Conservation (phyloP, 2,113 vertebrate genomes). For the Rousettus leschenaultii region DNA sequence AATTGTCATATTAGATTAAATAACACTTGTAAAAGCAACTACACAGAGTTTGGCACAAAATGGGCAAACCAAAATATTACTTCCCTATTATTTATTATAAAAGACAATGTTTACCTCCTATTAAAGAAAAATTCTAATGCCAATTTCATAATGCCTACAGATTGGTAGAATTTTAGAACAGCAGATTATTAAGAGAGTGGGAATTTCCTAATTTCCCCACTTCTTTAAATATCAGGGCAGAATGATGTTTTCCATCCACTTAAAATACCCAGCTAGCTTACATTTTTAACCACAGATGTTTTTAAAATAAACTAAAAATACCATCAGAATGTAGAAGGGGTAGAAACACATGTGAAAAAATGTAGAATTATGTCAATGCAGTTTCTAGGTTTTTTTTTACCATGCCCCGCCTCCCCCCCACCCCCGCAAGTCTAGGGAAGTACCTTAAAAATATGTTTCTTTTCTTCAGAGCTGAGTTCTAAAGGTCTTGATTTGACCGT, state of each 20-base stretch:
- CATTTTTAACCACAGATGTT: neutral
- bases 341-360: neutral
- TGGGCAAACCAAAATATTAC: neutral
- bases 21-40: neutral
- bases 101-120: neutral
- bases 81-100: neutral
- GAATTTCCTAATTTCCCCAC: neutral
- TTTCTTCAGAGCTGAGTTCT: conserved; percentile 38
- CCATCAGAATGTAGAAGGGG: neutral
- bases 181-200: neutral
- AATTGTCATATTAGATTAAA: neutral
- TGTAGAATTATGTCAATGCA: neutral
- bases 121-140: neutral
- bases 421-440: neutral
- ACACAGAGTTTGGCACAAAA: neutral
- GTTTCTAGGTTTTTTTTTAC: neutral
- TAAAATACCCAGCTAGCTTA: neutral
- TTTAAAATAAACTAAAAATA: conserved; percentile 2
- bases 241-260: neutral
- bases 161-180: conserved; percentile 19
- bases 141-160: neutral
- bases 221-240: neutral
- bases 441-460: neutral
- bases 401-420: too few relatives aligned
- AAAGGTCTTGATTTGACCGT: conserved; percentile 38